Conservation (phyloP, 2,888 invertebrate species). For the Caenorhabditis doughertyi region DNA sequence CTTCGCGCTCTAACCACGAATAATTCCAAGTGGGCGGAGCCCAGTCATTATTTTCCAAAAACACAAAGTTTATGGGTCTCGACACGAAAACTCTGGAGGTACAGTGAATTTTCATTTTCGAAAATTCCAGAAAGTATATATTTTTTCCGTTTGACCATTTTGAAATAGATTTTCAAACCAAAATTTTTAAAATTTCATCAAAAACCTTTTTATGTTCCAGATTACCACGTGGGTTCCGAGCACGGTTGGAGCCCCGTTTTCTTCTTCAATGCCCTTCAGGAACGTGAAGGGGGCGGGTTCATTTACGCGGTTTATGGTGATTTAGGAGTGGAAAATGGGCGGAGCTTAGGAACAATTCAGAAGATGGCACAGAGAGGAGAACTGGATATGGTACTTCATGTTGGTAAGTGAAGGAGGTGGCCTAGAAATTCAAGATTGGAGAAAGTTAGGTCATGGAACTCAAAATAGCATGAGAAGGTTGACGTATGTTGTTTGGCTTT, state of each 20-base stretch:
- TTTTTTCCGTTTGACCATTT: too few species aligned
- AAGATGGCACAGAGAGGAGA: slow-evolving; percentile 89
- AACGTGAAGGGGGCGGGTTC: slow-evolving; percentile 68
- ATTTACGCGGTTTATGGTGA: slow-evolving; percentile 74
- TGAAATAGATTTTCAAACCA: too few species aligned
- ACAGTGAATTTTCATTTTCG: background rate
- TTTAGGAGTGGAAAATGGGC: slow-evolving; percentile 87
- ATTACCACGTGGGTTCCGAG: slow-evolving; percentile 74
- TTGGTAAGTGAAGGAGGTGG: slow-evolving; percentile 71
- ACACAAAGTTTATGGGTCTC: background rate
- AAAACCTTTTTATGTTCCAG: slow-evolving; percentile 49
- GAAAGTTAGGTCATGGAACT: background rate
- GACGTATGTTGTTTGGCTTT: background rate
- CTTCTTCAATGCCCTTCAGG: slow-evolving; percentile 72
- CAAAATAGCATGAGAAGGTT: background rate
- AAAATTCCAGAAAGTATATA: too few species aligned
- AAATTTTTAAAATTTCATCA: too few species aligned
- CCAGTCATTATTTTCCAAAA: too few species aligned
- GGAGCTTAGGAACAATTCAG: slow-evolving; percentile 90
- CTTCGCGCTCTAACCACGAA: too few species aligned
- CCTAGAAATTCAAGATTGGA: background rate
- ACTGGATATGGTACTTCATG: slow-evolving; percentile 82
- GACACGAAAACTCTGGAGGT: background rate
- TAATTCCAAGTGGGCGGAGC: too few species aligned
- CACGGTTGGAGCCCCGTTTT: slow-evolving; percentile 76